These are phyloP conservation scores for Dasysyrphus albostriatus DNA, from an alignment of 2,888 invertebrate genomes.

Conservation along the genomic window DNA sequence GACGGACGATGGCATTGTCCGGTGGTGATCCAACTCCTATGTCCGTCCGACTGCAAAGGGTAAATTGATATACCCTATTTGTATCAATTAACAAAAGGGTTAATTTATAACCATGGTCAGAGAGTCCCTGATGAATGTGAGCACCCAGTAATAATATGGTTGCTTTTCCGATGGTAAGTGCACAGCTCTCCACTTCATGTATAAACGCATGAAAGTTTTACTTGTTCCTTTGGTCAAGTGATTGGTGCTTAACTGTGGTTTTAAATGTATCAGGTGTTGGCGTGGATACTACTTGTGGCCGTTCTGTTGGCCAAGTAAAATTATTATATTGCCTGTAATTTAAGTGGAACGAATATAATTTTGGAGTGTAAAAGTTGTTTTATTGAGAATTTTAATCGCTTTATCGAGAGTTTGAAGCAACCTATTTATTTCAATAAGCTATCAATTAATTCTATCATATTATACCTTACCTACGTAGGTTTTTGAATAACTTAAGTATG, in stretches of 20 bases:
- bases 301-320: constrained; percentile 28
- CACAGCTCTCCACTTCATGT: constrained; percentile 23
- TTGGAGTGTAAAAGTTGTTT: constrained; percentile 1
- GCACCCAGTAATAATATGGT: constrained; percentile 71
- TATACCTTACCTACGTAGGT: no score
- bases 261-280: constrained; percentile 58
- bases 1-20: constrained; percentile 17
- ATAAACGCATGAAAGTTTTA: constrained; percentile 7
- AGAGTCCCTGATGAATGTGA: constrained; percentile 75
- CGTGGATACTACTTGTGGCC: constrained; percentile 58
- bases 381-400: constrained; percentile 55
- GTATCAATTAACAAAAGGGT: constrained; percentile 84
- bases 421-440: neutral
- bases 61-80: constrained; percentile 80
- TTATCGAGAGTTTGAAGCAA: constrained; percentile 12
- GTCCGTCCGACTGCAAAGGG: constrained; percentile 60
- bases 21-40: constrained; percentile 41
- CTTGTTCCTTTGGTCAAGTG: constrained; percentile 64
- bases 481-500: no score
- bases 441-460: neutral
- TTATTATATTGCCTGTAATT: constrained; percentile 51
- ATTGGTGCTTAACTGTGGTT: constrained; percentile 50
- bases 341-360: constrained; percentile 42
- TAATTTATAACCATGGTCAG: constrained; percentile 82
- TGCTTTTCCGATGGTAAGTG: constrained; percentile 44